Base-by-base conservation (phyloP, 2,113 vertebrate species). In the Phylloscopus trochilus region DNA sequence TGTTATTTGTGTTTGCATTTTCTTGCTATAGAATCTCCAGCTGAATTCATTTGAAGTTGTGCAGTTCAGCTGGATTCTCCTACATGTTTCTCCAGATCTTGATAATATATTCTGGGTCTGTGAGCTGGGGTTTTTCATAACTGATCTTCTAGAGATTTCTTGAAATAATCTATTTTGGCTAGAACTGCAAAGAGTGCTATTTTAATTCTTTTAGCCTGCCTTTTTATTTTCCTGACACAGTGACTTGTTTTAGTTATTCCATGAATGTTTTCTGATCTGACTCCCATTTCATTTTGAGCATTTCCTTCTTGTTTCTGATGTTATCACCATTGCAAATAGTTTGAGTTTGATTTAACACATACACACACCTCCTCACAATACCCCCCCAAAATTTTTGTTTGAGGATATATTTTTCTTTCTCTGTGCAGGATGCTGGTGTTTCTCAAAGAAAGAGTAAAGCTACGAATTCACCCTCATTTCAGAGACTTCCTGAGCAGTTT, bases 1-100 rank as follows among this genome's bases (percentile, higher is more conserved):
- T 46, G 28, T 66, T 92, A 67, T 92, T 83, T 80, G 28, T 92
- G 46, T 94, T 94, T 90, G 67, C 33, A 59, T 94, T 83, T 94
- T 63, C 51, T n/a, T 90, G 39, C 88, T 86, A 51, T 26, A 93
- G 67, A 69, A 80, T 77, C 75, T 92, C 49, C n/a, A 77, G 4
- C 5, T 59, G 12, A 85, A 92, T 73, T 92, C 5, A 63, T 53
- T 66, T 74, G 86, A 92, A 80, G 59, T 49, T 69, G 23, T 80
- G 51, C 49, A 51, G 39, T 86, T 94, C 4, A 2, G 16, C 55
- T 66, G 72, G 35, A 73, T 70, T 92, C 8, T 90, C 31, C 82
- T 72, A 47, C 28, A 35, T 47, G 26, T 77, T 90, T 88, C 59
- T 94, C 75, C 75, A 83, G 47, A 86, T 77, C 92, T 58, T 89